Evolutionary conservation across 2,888 invertebrate genomes (phyloP).

Genomic region (Erpobdella octoculata): DNA sequence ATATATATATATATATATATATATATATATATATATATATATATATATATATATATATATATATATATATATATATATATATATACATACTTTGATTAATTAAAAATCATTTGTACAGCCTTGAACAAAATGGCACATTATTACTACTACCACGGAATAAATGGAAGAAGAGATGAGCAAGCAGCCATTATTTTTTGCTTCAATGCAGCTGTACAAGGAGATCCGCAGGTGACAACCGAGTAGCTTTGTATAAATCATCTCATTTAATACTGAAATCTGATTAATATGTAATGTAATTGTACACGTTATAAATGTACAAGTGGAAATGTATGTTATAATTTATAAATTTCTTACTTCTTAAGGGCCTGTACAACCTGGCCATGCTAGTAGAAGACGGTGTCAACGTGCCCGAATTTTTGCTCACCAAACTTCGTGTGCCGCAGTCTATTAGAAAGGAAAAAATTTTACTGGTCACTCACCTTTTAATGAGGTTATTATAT

Average conservation of each 20-base stretch:
- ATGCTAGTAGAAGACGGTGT: constrained; percentile 6
- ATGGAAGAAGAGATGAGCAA: constrained; percentile 37
- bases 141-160: constrained; percentile 46
- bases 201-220: constrained; percentile 43
- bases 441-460: background rate
- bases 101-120: no score
- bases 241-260: background rate
- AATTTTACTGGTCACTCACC: background rate
- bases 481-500: background rate
- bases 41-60: no score
- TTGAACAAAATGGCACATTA: constrained; percentile 51
- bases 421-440: constrained; percentile 1
- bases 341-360: background rate
- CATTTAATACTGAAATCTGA: no score
- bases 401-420: background rate
- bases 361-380: constrained; percentile 24
- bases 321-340: no score
- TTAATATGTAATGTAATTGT: no score
- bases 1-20: no score
- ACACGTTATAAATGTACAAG: no score
- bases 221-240: constrained; percentile 46
- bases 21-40: no score
- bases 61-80: no score
- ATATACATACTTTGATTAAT: no score
- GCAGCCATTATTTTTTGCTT: constrained; percentile 43